Evolutionary conservation across 2,797 vertebrate species (phyloP), one percentile per base, ranked within the genome.

Genomic region (Prionace glauca): DNA sequence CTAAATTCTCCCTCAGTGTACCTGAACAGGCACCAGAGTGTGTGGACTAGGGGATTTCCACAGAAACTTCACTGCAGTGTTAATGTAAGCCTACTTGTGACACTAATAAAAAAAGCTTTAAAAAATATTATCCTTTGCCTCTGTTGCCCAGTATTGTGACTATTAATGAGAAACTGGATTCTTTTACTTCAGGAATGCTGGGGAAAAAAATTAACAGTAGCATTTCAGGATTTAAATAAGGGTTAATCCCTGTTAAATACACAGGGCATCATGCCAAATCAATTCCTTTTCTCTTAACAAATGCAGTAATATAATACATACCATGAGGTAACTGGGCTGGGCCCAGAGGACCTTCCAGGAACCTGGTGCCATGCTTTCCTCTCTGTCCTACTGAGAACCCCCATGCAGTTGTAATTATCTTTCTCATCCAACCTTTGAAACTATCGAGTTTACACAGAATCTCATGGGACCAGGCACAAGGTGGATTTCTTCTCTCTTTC

Each of bases 371-470:
- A 91, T 95, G 74, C 96, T 95, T 41, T 45, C 96, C 96, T 97
- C 97, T 97, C 97, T 97, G 96, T 97, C 97, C 96, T 96, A 95
- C 97, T 96, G 96, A 97, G 95, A 96, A 95, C 96, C 96, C 97
- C 97, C 96, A 96, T 96, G 32, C 96, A 86, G 96, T 97, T 97
- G 97, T 98, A 98, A 99, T 99, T 98, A 98, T 97, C 97, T 98
- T 98, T 98, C 98, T 96, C 98, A 98, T 98, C 98, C 98, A 98
- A 97, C 97, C 98, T 98, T 97, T 98, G 96, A 97, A 97, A 97
- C 97, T 96, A 97, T 26, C 24, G 24, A 94, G 41, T 50, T 74
- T 94, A 94, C 95, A 96, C 97, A 96, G 97, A 96, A 96, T 97
- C 98, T 97, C 97, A 20, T 96, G 98, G 98, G 98, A 98, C 98